phyloP scores from a whole-genome alignment of 2,888 invertebrate genomes.

The Leucozona laternaria region DNA sequence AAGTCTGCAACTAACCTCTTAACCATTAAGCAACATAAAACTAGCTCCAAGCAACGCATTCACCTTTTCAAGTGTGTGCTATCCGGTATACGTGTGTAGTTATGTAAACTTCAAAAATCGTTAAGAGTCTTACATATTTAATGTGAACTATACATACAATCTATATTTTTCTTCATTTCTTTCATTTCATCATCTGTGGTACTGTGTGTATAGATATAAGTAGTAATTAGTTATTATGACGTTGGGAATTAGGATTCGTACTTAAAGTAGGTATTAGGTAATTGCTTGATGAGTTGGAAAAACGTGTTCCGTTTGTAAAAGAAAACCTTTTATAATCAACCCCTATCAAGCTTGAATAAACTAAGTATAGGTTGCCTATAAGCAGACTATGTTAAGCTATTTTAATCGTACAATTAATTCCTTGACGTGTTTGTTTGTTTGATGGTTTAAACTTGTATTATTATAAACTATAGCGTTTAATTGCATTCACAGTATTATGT shows the following conservation, averaged over 20 bases:
- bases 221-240: constrained; percentile 42
- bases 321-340: background rate
- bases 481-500: background rate
- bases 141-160: too few relatives aligned
- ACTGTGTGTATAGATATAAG: too few relatives aligned
- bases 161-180: background rate
- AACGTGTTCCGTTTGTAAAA: constrained; percentile 22
- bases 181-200: constrained; percentile 27
- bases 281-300: constrained; percentile 42
- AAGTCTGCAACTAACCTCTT: constrained; percentile 21
- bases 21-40: constrained; percentile 7
- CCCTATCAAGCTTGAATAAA: background rate
- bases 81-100: constrained; percentile 8
- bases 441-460: background rate
- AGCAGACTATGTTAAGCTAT: background rate
- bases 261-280: constrained; percentile 25
- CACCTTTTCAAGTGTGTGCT: constrained; percentile 13
- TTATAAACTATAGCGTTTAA: background rate
- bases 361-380: background rate
- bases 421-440: background rate
- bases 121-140: constrained; percentile 11
- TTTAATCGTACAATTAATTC: constrained; percentile 13
- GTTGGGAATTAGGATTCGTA: background rate
- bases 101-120: constrained; percentile 35
- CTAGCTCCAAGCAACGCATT: constrained; percentile 16